phyloP scores from a whole-genome alignment of 1,140 invertebrate genomes.

The Eufriesea mexicana region DNA sequence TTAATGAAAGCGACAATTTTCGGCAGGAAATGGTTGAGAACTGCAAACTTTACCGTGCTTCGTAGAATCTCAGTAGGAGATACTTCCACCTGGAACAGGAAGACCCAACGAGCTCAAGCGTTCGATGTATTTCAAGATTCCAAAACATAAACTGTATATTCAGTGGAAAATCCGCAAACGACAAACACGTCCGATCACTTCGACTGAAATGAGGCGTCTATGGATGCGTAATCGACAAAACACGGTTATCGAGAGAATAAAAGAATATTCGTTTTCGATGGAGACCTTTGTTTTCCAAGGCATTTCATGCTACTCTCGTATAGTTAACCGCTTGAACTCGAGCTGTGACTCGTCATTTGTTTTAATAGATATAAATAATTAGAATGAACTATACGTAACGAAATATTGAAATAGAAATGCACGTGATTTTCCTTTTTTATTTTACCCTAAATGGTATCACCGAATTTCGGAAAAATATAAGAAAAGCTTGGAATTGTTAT shows the following conservation, averaged over 20 bases:
- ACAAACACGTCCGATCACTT: constrained; percentile 1
- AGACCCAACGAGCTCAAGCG: not conserved
- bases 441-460: too few species aligned
- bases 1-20: too few species aligned
- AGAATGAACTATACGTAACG: too few species aligned
- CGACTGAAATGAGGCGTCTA: not conserved
- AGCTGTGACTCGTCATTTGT: too few species aligned
- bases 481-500: too few species aligned
- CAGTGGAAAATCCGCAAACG: not conserved
- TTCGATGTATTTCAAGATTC: not conserved
- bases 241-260: not conserved
- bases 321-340: too few species aligned
- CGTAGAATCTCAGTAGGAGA: not conserved
- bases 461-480: too few species aligned
- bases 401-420: too few species aligned
- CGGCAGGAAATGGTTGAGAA: too few species aligned
- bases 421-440: too few species aligned
- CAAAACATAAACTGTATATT: not conserved
- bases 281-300: not conserved
- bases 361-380: too few species aligned
- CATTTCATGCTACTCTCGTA: not conserved
- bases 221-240: not conserved
- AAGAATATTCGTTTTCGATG: not conserved
- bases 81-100: not conserved
- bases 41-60: not conserved